Evolutionary conservation across 2,888 invertebrate species (phyloP).

Genomic region (Oligia strigilis): DNA sequence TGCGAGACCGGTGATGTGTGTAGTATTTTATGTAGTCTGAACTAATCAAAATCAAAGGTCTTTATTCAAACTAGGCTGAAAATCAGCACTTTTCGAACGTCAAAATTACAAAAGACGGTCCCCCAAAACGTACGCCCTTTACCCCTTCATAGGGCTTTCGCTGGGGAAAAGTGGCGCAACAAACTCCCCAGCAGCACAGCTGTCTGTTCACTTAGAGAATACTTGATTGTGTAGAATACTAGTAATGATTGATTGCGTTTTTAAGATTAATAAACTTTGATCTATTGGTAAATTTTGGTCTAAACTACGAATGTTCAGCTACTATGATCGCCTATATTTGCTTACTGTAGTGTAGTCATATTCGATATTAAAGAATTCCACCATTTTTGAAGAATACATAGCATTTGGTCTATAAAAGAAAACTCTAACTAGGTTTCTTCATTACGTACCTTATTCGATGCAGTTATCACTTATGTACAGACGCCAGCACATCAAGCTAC

Average conservation of each 20-base stretch:
- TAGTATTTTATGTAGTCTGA: not conserved
- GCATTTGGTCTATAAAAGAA: not conserved
- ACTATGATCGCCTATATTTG: not conserved
- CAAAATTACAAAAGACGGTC: no score
- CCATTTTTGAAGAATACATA: not conserved
- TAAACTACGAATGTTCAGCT: not conserved
- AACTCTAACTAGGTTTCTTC: not conserved
- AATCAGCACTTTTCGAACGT: no score
- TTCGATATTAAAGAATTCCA: not conserved
- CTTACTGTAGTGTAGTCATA: no score
- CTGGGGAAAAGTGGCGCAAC: no score
- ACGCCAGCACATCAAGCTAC: no score
- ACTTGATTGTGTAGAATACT: not conserved
- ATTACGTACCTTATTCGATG: not conserved
- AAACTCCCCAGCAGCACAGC: no score
- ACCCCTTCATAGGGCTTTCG: no score
- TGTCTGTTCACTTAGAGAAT: not conserved
- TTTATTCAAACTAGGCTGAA: no score
- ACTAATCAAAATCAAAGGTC: not conserved
- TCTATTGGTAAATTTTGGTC: not conserved
- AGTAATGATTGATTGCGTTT: not conserved
- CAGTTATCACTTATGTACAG: not conserved
- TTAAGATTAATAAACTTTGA: not conserved
- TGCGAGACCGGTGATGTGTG: slow-evolving; percentile 22
- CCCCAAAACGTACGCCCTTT: no score